A percentile compares a stretch with the other conserved stretches of the same genome.
These are phyloP conservation scores for Ceyx cyanopectus DNA, from an alignment of 2,113 vertebrate species.

Conservation along the genomic window DNA sequence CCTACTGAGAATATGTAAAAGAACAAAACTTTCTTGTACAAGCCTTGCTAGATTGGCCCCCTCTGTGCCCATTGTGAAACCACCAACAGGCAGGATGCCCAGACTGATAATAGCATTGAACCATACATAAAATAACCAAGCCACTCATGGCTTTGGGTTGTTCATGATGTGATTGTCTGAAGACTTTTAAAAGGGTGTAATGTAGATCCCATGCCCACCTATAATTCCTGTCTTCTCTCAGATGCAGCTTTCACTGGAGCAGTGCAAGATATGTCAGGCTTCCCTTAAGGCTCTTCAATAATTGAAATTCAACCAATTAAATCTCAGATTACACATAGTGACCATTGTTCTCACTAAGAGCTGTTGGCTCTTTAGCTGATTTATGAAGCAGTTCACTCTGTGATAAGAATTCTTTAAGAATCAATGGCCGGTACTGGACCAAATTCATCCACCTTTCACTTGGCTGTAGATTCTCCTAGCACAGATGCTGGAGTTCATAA, in stretches of 20 bases:
- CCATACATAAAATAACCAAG: background rate
- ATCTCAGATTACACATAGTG: background rate
- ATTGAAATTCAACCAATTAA: background rate
- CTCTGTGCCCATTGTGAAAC: background rate
- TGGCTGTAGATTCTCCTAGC: background rate
- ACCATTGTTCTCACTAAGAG: background rate
- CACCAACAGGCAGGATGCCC: accelerated
- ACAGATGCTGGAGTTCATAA: background rate
- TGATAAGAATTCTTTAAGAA: background rate
- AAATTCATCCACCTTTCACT: background rate
- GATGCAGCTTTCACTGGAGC: background rate
- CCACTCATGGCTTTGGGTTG: background rate
- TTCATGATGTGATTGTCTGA: background rate
- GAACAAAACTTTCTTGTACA: background rate
- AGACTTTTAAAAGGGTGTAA: background rate
- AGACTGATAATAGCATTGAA: background rate
- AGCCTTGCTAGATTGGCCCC: background rate
- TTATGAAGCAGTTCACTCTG: background rate
- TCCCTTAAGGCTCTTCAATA: background rate
- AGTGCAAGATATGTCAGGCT: background rate
- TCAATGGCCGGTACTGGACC: background rate
- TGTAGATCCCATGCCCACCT: background rate
- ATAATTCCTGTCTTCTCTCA: background rate
- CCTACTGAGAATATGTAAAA: background rate
- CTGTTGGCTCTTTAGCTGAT: background rate